Percentiles rank a stretch among this genome's conserved stretches.
Evolutionary conservation across 2,888 invertebrate species (phyloP).

Genomic region (Lumbricus terrestris): DNA sequence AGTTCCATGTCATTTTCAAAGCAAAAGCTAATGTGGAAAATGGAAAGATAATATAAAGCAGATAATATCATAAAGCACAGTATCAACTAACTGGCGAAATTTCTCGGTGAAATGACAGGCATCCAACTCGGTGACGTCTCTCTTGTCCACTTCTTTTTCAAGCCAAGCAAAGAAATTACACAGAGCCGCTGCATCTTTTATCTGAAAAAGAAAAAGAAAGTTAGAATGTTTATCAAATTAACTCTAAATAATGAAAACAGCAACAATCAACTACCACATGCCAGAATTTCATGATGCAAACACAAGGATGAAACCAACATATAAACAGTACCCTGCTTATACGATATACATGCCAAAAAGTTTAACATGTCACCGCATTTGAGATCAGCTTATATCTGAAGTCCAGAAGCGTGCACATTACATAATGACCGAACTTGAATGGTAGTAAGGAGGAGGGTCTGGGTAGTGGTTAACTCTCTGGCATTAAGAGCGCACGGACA

Average conservation of each 20-base stretch:
- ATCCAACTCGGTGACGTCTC: conserved; percentile 43
- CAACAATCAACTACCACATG: not conserved
- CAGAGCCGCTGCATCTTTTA: conserved; percentile 71
- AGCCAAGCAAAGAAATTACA: conserved; percentile 66
- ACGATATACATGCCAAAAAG: too few relatives aligned
- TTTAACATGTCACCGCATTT: too few relatives aligned
- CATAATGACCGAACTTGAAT: too few relatives aligned
- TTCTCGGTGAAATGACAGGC: conserved; percentile 41
- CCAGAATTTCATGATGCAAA: not conserved
- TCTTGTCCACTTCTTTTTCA: conserved; percentile 64
- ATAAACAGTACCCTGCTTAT: too few relatives aligned
- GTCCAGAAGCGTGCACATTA: too few relatives aligned
- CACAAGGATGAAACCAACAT: too few relatives aligned
- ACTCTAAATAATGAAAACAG: not conserved
- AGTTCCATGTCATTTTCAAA: not conserved
- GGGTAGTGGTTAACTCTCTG: too few relatives aligned
- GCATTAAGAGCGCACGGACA: too few relatives aligned
- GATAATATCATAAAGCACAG: not conserved
- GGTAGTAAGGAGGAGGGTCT: too few relatives aligned
- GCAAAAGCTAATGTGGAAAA: not conserved
- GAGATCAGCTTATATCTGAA: too few relatives aligned
- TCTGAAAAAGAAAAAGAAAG: conserved; percentile 39
- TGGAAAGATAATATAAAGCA: not conserved
- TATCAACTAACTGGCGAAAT: conserved; percentile 36
- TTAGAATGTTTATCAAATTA: not conserved